A percentile compares a stretch with the other conserved stretches of the same genome.
Evolutionary conservation across 1,140 invertebrate genomes (phyloP).

Genomic region (Megalonaias nervosa): DNA sequence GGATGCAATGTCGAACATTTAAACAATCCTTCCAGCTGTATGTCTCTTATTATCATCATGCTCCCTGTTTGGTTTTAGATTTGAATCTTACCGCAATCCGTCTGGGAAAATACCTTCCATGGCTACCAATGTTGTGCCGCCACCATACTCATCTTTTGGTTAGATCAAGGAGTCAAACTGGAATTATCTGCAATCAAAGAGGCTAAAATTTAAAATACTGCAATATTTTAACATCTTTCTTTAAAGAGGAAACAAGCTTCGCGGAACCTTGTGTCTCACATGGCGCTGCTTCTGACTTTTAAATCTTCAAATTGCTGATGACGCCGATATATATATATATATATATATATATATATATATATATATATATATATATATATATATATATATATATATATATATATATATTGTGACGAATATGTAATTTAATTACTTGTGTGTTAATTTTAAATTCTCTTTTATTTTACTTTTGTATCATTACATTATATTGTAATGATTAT

Average conservation of each 20-base stretch:
- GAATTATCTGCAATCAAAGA: slow-evolving; percentile 44
- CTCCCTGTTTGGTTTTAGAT: background rate
- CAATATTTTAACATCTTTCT: background rate
- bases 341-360: no score
- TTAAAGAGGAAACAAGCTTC: background rate
- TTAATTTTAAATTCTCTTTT: no score
- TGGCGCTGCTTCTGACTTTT: background rate
- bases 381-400: no score
- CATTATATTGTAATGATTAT: no score
- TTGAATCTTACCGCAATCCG: slow-evolving; percentile 43
- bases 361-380: no score
- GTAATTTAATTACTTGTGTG: no score
- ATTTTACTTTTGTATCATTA: no score
- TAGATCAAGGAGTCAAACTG: slow-evolving; percentile 67
- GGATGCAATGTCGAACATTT: no score
- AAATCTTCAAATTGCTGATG: background rate
- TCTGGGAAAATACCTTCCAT: slow-evolving; percentile 51
- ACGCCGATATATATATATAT: background rate
- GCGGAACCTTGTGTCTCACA: background rate
- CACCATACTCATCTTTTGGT: slow-evolving; percentile 45
- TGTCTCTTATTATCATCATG: no score
- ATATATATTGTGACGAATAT: no score
- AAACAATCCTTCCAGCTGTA: no score
- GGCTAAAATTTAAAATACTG: background rate
- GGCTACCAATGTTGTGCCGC: slow-evolving; percentile 50